Conservation (phyloP, 2,797 vertebrate species). For the Parauchenoglanis ngamensis region DNA sequence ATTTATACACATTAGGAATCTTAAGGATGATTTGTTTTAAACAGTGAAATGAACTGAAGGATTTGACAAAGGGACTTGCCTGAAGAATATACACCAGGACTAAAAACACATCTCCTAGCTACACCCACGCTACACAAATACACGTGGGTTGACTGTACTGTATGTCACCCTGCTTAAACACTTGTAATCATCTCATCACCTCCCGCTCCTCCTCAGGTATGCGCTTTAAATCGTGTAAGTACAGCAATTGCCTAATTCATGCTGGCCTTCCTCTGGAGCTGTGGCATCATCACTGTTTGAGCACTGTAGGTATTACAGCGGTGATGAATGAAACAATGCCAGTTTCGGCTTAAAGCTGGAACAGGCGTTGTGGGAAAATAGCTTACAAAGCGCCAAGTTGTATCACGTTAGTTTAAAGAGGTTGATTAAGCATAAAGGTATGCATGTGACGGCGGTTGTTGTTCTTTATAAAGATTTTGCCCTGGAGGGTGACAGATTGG, state of each 20-base stretch:
- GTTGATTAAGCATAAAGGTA: slow-evolving; percentile 3
- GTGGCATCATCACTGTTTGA: slow-evolving; percentile 17
- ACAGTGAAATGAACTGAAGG: not conserved
- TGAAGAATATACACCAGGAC: not conserved
- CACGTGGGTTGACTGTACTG: not conserved
- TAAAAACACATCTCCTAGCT: slow-evolving; percentile 5
- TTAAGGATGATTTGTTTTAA: not conserved
- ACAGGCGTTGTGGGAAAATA: slow-evolving; percentile 9
- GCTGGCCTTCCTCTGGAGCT: not conserved
- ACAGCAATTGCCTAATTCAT: slow-evolving; percentile 6
- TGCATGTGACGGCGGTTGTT: not conserved
- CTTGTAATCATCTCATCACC: slow-evolving; percentile 7
- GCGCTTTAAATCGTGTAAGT: slow-evolving; percentile 36
- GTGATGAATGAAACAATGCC: not conserved
- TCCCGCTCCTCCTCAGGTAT: slow-evolving; percentile 27
- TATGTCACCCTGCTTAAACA: slow-evolving; percentile 8
- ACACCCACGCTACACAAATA: not conserved
- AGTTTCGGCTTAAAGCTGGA: slow-evolving; percentile 5
- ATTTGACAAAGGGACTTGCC: not conserved
- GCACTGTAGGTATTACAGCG: not conserved
- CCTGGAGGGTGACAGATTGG: not conserved
- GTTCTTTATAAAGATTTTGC: not conserved
- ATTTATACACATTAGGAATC: not conserved
- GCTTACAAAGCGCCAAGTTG: not conserved
- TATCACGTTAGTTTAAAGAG: not conserved